Percentiles rank a stretch among this genome's conserved stretches.
These are phyloP conservation scores for Centropus unirufus DNA, from an alignment of 2,113 vertebrate genomes.

Conservation along the genomic window DNA sequence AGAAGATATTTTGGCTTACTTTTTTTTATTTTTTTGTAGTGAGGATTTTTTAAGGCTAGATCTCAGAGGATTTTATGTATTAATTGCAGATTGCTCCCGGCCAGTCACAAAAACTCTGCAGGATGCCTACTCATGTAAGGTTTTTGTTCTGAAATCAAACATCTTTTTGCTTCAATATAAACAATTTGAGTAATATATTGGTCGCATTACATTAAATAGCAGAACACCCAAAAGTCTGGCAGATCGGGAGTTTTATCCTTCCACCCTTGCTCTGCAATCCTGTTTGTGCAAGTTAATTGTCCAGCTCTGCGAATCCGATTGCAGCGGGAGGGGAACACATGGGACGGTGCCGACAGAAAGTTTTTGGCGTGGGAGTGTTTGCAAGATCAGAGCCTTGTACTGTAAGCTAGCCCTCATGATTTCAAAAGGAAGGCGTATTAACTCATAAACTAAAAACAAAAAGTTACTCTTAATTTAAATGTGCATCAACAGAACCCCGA, in stretches of 20 bases:
- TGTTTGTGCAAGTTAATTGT: background rate
- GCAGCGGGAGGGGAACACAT: background rate
- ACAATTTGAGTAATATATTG: background rate
- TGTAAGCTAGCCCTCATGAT: background rate
- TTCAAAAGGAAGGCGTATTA: slow-evolving; percentile 8
- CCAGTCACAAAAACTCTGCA: background rate
- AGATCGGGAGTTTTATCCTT: background rate
- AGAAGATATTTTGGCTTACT: background rate
- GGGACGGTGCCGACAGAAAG: background rate
- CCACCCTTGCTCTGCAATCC: background rate
- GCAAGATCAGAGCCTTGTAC: background rate
- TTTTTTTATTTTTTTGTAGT: background rate
- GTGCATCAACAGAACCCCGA: background rate
- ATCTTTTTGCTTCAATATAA: background rate
- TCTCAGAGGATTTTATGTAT: slow-evolving; percentile 7
- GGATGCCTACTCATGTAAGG: background rate
- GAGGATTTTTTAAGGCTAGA: background rate
- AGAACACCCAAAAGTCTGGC: background rate
- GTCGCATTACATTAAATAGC: fast-evolving
- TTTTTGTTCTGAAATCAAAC: background rate
- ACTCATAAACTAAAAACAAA: background rate
- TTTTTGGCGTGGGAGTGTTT: background rate
- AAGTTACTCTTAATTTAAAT: background rate
- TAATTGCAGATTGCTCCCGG: background rate
- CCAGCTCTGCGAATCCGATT: background rate